Conservation (phyloP, 2,888 invertebrate species). For the Pristionchus japonicus region DNA sequence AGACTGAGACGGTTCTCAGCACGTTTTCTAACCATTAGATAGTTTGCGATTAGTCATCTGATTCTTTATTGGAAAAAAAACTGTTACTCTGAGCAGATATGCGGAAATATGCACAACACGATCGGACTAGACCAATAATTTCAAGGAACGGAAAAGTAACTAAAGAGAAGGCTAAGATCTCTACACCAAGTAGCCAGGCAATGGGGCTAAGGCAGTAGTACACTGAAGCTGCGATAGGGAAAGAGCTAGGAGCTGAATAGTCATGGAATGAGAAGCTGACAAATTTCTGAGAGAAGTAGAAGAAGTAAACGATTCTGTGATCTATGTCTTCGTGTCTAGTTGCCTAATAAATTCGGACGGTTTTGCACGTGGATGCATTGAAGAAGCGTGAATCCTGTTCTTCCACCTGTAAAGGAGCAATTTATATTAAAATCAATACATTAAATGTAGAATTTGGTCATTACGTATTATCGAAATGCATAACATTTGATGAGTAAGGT, state of each 20-base stretch:
- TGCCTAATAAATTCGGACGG: constrained; percentile 40
- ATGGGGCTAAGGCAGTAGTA: neutral
- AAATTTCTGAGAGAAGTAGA: neutral
- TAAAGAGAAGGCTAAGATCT: neutral
- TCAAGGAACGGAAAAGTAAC: neutral
- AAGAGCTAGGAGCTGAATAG: constrained; percentile 25
- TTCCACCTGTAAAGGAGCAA: neutral
- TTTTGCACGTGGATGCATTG: constrained; percentile 40
- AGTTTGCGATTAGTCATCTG: too few relatives aligned
- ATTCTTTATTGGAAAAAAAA: neutral
- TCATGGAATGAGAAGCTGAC: constrained; percentile 13
- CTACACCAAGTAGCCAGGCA: neutral
- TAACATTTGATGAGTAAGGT: too few relatives aligned
- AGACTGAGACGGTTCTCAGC: too few relatives aligned
- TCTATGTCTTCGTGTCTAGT: neutral
- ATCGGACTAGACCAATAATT: neutral
- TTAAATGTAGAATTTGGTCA: too few relatives aligned
- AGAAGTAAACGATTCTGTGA: neutral
- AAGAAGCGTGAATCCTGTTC: constrained; percentile 45
- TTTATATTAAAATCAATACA: neutral
- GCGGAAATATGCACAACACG: constrained; percentile 4
- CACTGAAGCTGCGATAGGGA: neutral
- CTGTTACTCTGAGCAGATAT: neutral
- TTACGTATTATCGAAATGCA: too few relatives aligned
- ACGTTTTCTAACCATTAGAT: too few relatives aligned